Evolutionary conservation across 1,140 invertebrate species (phyloP), one percentile per base, ranked within the genome.

Genomic region (Amyelois transitella): DNA sequence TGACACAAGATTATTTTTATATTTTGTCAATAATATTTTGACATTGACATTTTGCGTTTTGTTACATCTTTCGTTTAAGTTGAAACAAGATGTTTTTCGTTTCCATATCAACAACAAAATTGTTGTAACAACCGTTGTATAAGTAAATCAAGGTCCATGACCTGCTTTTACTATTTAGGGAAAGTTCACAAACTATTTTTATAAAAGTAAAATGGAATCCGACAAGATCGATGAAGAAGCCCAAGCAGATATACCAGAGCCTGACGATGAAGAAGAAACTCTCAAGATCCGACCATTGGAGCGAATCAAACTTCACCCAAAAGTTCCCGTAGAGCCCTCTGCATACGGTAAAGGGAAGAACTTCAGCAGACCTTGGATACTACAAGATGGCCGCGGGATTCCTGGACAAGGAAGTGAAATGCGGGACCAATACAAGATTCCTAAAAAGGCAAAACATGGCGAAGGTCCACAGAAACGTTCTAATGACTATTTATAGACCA

Each of bases 321-420:
- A 85, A 77, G 72, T 63, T 47, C 83, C 83, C 3, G 60, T 79
- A 47, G 85, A 86, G 69, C 75, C 77, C 17, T 81, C 84, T 18
- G 65, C 78, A 2, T 88, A 88, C 65, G 79, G 74, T 7, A 88
- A 85, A 68, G 77, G 77, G 45, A 81, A 79, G 43, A 76, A 75
- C 43, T 88, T 75, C 24, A 88, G 84, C 48, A 69, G 84, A 25
- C 72, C 73, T 4, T 86, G 81, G 80, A 86, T 88, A 52, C 60
- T 88, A 52, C 80, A 88, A 51, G 82, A 88, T 61, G 85, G 82
- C 8, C 71, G 81, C 8, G 66, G 62, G 52, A 64, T 70, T 44
- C 75, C 76, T 10, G 64, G 50, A 0, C 53, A 64, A 50, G 79
- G 77, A 7, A 86, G 83, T 61, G 85, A 86, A 77, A 88, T 84